phyloP scores from a whole-genome alignment of 2,888 invertebrate species.

The Amiota communis region DNA sequence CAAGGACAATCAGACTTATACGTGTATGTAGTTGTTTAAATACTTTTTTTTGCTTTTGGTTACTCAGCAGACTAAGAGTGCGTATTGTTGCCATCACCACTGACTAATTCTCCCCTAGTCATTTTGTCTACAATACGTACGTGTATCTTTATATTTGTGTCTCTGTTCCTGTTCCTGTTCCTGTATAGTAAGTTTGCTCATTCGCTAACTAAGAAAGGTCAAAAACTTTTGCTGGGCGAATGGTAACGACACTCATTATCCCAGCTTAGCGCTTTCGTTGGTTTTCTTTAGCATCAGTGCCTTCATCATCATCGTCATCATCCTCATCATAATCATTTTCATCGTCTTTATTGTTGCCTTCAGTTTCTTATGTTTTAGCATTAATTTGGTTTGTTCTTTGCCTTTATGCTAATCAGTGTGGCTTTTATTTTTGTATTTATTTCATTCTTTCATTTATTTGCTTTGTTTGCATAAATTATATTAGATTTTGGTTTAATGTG shows the following conservation, averaged over 20 bases:
- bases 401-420: constrained; percentile 14
- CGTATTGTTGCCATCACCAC: neutral
- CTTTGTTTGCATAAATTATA: constrained; percentile 21
- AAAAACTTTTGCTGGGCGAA: constrained; percentile 48
- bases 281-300: no score
- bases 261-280: constrained; percentile 39
- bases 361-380: neutral
- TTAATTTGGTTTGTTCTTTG: neutral
- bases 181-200: no score
- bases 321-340: no score
- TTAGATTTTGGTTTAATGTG: neutral
- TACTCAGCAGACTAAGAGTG: constrained; percentile 1
- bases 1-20: neutral
- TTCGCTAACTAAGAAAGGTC: constrained; percentile 29
- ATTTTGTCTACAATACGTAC: neutral
- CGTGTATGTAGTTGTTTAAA: neutral
- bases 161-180: no score
- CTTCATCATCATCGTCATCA: no score
- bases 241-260: constrained; percentile 65
- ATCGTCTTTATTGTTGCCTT: neutral
- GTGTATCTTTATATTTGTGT: no score
- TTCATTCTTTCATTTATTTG: neutral
- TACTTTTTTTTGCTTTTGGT: neutral
- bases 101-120: neutral
- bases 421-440: neutral